phyloP scores from a whole-genome alignment of 2,113 vertebrate species.

The Indicator indicator region DNA sequence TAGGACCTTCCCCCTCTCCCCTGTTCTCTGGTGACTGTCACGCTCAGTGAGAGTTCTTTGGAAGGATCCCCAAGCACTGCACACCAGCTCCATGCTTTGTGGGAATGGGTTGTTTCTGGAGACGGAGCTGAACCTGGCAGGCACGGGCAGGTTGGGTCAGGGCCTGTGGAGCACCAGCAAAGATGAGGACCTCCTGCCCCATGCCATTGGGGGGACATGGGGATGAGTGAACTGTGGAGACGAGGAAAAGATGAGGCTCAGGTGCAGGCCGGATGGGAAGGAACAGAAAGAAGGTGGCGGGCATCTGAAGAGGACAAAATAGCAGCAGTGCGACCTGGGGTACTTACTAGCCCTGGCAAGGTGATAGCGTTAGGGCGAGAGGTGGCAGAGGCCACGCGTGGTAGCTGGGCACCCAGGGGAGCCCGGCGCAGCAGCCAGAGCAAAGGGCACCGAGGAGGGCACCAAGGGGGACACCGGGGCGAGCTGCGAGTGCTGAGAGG shows the following conservation, averaged over 20 bases:
- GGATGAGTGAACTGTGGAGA: background rate
- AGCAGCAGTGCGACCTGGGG: background rate
- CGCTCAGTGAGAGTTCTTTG: rapidly evolving
- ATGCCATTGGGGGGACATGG: background rate
- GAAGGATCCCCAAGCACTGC: background rate
- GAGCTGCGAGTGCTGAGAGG: background rate
- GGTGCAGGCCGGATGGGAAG: background rate
- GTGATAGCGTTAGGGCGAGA: rapidly evolving
- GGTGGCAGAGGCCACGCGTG: rapidly evolving
- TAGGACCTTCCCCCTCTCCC: background rate
- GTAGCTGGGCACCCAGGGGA: rapidly evolving
- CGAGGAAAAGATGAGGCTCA: background rate
- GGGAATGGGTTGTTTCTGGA: rapidly evolving
- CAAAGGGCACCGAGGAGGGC: rapidly evolving
- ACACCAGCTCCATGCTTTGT: background rate
- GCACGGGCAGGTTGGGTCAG: background rate
- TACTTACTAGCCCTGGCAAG: background rate
- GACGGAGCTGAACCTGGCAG: rapidly evolving
- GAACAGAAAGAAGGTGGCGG: background rate
- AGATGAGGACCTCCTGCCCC: background rate
- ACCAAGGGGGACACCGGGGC: rapidly evolving
- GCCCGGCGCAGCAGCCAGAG: too few species aligned
- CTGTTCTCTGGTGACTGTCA: background rate
- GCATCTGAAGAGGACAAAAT: background rate
- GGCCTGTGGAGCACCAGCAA: background rate